A percentile compares a stretch with the other conserved stretches of the same genome.
These are phyloP conservation scores for Nematopogon swammerdamellus DNA, from an alignment of 2,888 invertebrate species.

Conservation along the genomic window DNA sequence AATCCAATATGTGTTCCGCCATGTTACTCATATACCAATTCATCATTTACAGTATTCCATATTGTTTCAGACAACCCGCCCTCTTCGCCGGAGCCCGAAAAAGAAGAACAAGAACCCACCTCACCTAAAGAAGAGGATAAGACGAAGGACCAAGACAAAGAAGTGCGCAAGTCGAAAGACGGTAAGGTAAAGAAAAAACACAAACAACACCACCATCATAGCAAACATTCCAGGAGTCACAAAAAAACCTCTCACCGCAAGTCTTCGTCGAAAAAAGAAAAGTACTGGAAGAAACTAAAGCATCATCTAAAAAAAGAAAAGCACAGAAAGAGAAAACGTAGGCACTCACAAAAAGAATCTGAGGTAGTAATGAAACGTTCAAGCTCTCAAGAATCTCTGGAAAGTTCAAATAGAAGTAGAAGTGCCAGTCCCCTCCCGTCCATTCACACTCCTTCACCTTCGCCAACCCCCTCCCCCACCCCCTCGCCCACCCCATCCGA, in stretches of 20 bases:
- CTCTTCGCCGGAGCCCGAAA: too few species aligned
- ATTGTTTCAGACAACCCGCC: too few species aligned
- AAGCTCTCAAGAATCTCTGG: conserved; percentile 31
- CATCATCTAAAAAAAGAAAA: conserved; percentile 43
- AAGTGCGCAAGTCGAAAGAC: conserved; percentile 40
- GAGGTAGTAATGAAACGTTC: conserved; percentile 21
- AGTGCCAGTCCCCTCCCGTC: conserved; percentile 46
- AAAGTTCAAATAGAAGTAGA: conserved; percentile 39
- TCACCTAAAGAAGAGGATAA: conserved; percentile 17
- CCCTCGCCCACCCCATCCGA: conserved; percentile 14
- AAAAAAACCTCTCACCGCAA: conserved; percentile 30
- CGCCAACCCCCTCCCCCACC: conserved; percentile 18
- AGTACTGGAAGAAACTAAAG: conserved; percentile 26
- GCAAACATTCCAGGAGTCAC: conserved; percentile 47
- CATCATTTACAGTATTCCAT: too few species aligned
- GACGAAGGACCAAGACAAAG: conserved; percentile 20
- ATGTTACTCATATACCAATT: too few species aligned
- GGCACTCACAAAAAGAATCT: conserved; percentile 22
- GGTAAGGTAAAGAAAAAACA: conserved; percentile 44
- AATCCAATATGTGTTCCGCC: too few species aligned
- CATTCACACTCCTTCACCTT: conserved; percentile 39
- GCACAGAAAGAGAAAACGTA: conserved; percentile 44
- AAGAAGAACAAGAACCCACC: conserved; percentile 6
- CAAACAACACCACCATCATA: conserved; percentile 42
- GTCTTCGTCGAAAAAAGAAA: conserved; percentile 19